Evolutionary conservation across 2,888 invertebrate genomes (phyloP), one percentile per base, ranked within the genome.

Genomic region (Troides aeacus): DNA sequence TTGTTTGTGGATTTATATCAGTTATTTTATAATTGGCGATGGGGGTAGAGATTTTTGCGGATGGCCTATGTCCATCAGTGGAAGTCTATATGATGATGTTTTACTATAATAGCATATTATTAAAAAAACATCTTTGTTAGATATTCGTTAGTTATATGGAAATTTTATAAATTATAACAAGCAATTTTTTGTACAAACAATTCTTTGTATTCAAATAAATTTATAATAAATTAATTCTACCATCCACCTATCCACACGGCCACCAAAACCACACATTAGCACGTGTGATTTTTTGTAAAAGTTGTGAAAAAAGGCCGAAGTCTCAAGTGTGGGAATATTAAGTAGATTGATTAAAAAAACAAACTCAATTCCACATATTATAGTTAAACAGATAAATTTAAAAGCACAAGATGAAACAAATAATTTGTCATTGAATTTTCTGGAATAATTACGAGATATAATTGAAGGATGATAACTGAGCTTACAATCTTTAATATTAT

Each of bases 1-100:
- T 53, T 53, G 53, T 53, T 53, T 53, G 53, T 18, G 53, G n/a
- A 53, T 53, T n/a, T 53, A 53, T 46, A 46, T 46, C 46, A 46
- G 46, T 46, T 15, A 46, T 46, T 1, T 12, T 46, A 42, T 15
- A 15, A 46, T 15, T 46, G 12, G 15, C 15, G 46, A 46, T 46
- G 1, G 15, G 46, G 15, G 12, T 46, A 15, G 46, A 46, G 12
- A 46, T 15, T 3, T 46, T 46, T 46, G 46, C 1, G 46, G 12
- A 46, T 15, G 15, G 46, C 15, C 46, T 46, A 46, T 46, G 12
- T 46, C 46, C 15, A 46, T 4, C 46, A 46, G 46, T 46, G 46
- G 1, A 42, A 15, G 46, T 46, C 46, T 46, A 2, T 15, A 15
- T 4, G 46, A 46, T 46, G 15, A 15, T 12, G 15, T 12, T 3